phyloP scores from a whole-genome alignment of 1,140 invertebrate genomes.

The Procambarus virginalis region DNA sequence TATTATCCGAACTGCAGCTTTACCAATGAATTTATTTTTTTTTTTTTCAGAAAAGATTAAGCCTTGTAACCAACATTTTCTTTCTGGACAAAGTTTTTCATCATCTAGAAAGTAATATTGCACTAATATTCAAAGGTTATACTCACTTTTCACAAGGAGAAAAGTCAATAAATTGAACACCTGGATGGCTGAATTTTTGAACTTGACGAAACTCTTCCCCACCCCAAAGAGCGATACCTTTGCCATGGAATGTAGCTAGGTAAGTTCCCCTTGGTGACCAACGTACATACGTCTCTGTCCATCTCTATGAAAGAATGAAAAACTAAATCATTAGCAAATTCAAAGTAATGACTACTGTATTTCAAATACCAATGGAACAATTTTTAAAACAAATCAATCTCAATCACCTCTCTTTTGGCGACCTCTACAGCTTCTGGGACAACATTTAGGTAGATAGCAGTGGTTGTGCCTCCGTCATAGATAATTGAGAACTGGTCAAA shows the following conservation, averaged over 20 bases:
- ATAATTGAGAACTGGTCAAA: slow-evolving; percentile 79
- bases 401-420: slow-evolving; percentile 85
- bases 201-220: slow-evolving; percentile 94
- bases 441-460: slow-evolving; percentile 93
- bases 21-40: not conserved
- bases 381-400: not conserved
- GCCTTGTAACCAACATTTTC: not conserved
- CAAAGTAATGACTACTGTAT: not conserved
- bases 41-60: slow-evolving; percentile 22
- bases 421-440: slow-evolving; percentile 88
- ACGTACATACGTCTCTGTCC: slow-evolving; percentile 95
- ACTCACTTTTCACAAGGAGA: slow-evolving; percentile 94
- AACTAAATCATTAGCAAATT: not conserved
- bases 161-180: slow-evolving; percentile 97
- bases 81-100: slow-evolving; percentile 3
- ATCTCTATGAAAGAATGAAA: slow-evolving; percentile 79
- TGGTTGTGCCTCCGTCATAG: slow-evolving; percentile 79
- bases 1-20: not conserved
- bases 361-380: not conserved
- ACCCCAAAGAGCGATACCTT: slow-evolving; percentile 97
- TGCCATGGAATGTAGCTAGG: slow-evolving; percentile 94
- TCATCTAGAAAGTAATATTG: not conserved
- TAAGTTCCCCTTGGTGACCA: slow-evolving; percentile 99
- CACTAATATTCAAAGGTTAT: not conserved
- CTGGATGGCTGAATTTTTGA: slow-evolving; percentile 90